Evolutionary conservation across 2,113 vertebrate species (phyloP).

Genomic region (Melanerpes formicivorus): DNA sequence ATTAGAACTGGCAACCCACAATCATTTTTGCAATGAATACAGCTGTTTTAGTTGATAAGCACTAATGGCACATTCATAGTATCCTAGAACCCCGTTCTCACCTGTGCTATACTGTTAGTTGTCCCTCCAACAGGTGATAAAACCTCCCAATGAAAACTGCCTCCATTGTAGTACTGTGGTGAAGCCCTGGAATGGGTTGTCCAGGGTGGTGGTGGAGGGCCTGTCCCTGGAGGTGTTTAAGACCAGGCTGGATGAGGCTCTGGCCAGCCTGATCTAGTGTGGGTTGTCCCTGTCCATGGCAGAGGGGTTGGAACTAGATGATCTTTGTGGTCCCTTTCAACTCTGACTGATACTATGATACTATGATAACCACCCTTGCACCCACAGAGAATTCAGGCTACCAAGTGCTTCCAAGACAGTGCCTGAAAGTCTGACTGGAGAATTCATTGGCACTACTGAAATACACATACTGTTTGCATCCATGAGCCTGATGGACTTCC

Average conservation of each 20-base stretch:
- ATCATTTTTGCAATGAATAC: not conserved
- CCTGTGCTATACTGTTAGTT: not conserved
- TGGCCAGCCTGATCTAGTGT: too few species aligned
- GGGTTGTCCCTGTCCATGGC: too few species aligned
- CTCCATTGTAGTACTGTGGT: accelerated
- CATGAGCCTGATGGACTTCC: not conserved
- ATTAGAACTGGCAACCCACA: not conserved
- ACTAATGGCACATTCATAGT: not conserved
- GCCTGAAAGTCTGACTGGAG: accelerated
- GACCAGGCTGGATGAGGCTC: too few species aligned
- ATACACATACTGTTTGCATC: not conserved
- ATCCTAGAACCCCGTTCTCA: not conserved
- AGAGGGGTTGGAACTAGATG: too few species aligned
- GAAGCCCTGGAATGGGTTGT: not conserved
- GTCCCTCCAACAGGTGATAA: not conserved
- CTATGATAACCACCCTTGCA: not conserved
- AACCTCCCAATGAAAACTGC: not conserved
- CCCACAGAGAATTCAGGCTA: not conserved
- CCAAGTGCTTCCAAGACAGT: not conserved
- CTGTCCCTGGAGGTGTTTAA: too few species aligned
- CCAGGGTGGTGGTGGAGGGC: too few species aligned
- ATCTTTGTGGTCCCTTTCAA: too few species aligned
- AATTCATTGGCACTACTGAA: not conserved
- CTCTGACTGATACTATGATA: too few species aligned
- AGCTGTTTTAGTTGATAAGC: not conserved